Conservation (phyloP, 2,797 vertebrate species). For the Setipinna tenuifilis region DNA sequence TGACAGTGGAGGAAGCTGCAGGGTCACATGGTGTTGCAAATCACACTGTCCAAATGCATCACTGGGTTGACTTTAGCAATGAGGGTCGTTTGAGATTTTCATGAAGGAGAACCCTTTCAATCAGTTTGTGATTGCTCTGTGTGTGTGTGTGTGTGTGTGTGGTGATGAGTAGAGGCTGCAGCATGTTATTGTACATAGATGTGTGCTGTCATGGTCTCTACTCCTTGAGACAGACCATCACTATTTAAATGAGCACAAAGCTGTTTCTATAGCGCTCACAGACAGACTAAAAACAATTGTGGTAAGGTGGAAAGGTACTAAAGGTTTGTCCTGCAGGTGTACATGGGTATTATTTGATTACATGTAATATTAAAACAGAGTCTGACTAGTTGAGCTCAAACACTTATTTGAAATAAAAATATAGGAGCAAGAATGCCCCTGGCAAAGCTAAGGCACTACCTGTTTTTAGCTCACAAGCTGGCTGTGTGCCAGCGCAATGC, state of each 20-base stretch:
- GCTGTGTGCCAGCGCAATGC: neutral
- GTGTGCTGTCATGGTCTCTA: slow-evolving; percentile 44
- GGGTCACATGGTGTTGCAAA: neutral
- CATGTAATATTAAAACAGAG: neutral
- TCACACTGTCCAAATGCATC: neutral
- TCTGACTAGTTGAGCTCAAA: neutral
- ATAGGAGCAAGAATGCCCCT: neutral
- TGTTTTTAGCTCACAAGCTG: neutral
- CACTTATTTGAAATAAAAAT: neutral
- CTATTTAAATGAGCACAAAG: neutral
- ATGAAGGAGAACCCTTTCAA: neutral
- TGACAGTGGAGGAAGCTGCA: neutral
- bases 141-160: slow-evolving; percentile 26
- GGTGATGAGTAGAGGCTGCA: slow-evolving; percentile 61
- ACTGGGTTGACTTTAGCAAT: neutral
- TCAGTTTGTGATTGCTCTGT: neutral
- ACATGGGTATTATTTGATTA: neutral
- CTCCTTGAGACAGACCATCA: neutral
- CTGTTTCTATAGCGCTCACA: neutral
- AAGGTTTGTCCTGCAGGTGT: neutral
- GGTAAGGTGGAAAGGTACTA: no score
- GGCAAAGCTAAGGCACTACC: neutral
- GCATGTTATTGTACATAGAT: slow-evolving; percentile 53
- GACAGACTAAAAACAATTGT: no score
- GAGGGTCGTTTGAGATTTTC: neutral